Evolutionary conservation across 2,113 vertebrate species (phyloP).

Genomic region (Myrmecophaga tridactyla): DNA sequence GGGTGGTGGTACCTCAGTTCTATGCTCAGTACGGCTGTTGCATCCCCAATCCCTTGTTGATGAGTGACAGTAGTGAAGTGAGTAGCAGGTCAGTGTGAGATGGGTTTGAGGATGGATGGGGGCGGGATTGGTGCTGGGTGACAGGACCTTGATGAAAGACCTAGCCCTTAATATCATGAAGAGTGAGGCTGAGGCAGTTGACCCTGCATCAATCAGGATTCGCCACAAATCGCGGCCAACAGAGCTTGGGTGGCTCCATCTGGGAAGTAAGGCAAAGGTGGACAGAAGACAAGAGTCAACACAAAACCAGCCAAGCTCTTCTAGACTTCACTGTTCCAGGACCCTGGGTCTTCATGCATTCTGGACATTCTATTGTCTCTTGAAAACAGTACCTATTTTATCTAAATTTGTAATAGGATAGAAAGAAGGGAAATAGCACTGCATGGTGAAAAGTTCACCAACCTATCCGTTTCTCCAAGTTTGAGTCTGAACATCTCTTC

Average conservation of each 20-base stretch:
- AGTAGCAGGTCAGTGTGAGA: background rate
- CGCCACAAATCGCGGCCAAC: too few species aligned
- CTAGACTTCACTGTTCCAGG: background rate
- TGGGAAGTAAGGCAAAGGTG: too few species aligned
- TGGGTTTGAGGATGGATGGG: too few species aligned
- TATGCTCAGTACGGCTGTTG: background rate
- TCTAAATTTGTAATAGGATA: background rate
- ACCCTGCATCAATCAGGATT: background rate
- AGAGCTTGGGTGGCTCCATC: too few species aligned
- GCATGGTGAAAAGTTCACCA: too few species aligned
- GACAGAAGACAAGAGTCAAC: too few species aligned
- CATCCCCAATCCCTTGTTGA: background rate
- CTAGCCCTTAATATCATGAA: fast-evolving
- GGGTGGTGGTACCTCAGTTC: background rate
- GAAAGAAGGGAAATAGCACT: background rate
- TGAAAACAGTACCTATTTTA: background rate
- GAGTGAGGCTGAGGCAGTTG: fast-evolving
- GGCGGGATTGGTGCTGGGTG: too few species aligned
- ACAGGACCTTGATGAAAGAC: background rate
- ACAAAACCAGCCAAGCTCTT: background rate
- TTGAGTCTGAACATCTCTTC: background rate
- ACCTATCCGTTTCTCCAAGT: fast-evolving
- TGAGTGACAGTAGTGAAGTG: background rate
- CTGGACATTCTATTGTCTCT: background rate
- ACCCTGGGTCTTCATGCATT: background rate